Base-by-base conservation (phyloP, 2,113 vertebrate genomes). In the Glareola pratincola region DNA sequence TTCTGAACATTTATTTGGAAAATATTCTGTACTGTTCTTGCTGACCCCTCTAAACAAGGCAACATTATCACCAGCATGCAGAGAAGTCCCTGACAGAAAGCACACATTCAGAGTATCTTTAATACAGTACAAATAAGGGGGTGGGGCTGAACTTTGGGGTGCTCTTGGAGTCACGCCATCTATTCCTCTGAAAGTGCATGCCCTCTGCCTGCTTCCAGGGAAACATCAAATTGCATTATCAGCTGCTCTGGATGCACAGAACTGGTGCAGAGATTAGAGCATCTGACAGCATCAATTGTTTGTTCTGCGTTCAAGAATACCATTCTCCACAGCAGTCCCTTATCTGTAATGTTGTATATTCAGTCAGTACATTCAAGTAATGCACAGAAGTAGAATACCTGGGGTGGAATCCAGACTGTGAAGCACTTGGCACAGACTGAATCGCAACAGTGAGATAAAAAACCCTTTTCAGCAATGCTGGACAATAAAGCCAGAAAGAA, bases 1-100 rank as follows among this genome's bases (percentile, higher is more conserved):
- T 94, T 96, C 84, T 81, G 41, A 64, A n/a, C 48, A 63, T 67
- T 94, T 90, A 71, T 85, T 74, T 85, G 71, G 60, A 89, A 96
- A 97, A 95, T 85, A 77, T 72, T 83, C 67, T 88, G 77, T 39
- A 60, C 81, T 94, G 94, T 45, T 92, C 88, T 92, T 66, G 36
- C 78, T 97, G 94, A 94, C 77, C 92, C 39, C 24, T 92, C 59
- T 68, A 85, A 96, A 96, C 94, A 94, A 94, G 82, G 92, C 85
- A 81, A 68, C 74, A 91, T 97, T 97, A 92, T 95, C 87, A 90
- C 7, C 81, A 85, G 84, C 67, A 12, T 14, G 84, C 92, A 95
- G 91, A 90, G 81, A 90, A 80, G 39, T 85, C 84, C 41, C 84
- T 77, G 84, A 37, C 41, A 88, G 88, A 94, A 90, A 93, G 76